These are phyloP conservation scores for Kobus ellipsiprymnus DNA, from an alignment of 2,113 vertebrate genomes.

Conservation along the genomic window DNA sequence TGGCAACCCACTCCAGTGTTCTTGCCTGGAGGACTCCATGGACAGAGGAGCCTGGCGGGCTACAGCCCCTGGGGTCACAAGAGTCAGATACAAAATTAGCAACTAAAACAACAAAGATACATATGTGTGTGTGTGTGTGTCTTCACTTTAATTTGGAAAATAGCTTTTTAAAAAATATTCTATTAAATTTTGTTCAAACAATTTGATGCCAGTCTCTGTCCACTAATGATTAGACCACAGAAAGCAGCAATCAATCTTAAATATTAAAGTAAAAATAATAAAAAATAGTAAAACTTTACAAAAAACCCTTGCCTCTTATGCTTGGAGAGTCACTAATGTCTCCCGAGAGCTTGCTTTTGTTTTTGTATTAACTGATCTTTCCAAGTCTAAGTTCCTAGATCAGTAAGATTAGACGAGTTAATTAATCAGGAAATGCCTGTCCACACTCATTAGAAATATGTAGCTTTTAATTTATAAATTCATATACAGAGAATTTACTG, in stretches of 20 bases:
- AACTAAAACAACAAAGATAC: not conserved
- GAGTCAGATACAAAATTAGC: not conserved
- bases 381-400: not conserved
- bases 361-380: not conserved
- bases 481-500: not conserved
- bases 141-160: not conserved
- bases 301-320: not conserved
- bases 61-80: not conserved
- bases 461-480: not conserved
- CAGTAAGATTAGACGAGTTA: not conserved
- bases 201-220: not conserved
- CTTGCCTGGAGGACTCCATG: not conserved
- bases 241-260: not conserved
- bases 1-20: not conserved
- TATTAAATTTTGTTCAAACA: conserved; percentile 27
- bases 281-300: not conserved
- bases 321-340: not conserved
- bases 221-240: not conserved
- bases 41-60: no score
- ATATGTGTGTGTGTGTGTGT: not conserved
- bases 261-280: not conserved
- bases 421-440: not conserved
- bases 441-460: not conserved
- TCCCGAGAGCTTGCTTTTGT: not conserved
- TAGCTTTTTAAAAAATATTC: not conserved